Conservation (phyloP, 2,113 vertebrate genomes). For the Prolemur simus region DNA sequence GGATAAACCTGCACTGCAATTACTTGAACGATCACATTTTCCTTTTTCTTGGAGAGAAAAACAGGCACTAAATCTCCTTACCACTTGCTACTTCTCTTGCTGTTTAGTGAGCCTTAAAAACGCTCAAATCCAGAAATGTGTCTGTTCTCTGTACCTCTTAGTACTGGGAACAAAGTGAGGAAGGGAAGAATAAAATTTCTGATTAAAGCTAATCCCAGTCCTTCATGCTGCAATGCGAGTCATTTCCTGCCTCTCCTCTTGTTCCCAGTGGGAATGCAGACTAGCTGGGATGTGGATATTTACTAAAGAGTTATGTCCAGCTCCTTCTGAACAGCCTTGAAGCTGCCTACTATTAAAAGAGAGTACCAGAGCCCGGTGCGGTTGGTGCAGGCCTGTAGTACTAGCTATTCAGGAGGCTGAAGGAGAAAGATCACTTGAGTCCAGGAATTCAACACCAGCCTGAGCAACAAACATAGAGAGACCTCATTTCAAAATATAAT, state of each 20-base stretch:
- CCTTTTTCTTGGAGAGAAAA: not conserved
- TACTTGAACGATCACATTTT: accelerated
- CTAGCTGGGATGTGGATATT: not conserved
- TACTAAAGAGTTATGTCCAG: not conserved
- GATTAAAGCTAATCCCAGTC: not conserved
- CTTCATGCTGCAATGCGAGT: not conserved
- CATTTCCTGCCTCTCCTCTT: not conserved
- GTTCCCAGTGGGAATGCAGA: not conserved
- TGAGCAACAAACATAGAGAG: not conserved
- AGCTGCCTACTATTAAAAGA: not conserved
- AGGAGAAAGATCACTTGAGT: not conserved
- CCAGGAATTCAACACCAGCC: not conserved
- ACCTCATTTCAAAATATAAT: not conserved
- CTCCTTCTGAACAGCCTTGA: not conserved
- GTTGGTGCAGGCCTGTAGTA: not conserved
- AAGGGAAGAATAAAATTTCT: not conserved
- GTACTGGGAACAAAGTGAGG: not conserved
- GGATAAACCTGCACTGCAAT: accelerated
- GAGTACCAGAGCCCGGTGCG: not conserved
- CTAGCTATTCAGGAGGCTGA: not conserved
- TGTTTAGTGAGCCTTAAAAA: not conserved
- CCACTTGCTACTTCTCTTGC: not conserved
- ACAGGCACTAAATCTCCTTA: not conserved
- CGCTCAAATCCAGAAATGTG: not conserved
- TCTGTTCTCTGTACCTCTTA: not conserved